A percentile compares a stretch with the other conserved stretches of the same genome.
Conservation (phyloP, 2,888 invertebrate genomes). For the Hecatera dysodea region DNA sequence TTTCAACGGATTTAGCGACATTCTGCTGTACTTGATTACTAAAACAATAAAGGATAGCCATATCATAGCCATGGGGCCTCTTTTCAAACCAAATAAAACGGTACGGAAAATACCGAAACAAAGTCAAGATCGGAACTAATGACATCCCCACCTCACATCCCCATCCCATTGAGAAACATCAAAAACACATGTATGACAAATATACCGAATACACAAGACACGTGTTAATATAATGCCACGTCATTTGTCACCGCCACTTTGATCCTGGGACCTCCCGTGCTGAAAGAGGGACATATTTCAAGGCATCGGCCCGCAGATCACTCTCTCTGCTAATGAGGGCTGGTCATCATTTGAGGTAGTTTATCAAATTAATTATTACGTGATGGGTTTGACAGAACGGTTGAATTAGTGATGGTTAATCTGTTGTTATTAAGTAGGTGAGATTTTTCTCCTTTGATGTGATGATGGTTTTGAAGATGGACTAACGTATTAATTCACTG, state of each 20-base stretch:
- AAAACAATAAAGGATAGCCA: not conserved
- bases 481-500: not conserved
- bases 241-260: conserved; percentile 69
- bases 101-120: conserved; percentile 26
- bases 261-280: conserved; percentile 63
- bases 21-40: not conserved
- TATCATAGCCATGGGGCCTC: too few relatives aligned
- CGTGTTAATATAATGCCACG: conserved; percentile 68
- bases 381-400: conserved; percentile 38
- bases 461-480: not conserved
- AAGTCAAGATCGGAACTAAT: conserved; percentile 27
- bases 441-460: conserved; percentile 35
- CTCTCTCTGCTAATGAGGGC: conserved; percentile 56
- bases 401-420: conserved; percentile 51
- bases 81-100: conserved; percentile 6
- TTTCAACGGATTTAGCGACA: not conserved
- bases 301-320: conserved; percentile 56
- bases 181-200: conserved; percentile 53
- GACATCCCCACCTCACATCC: conserved; percentile 9
- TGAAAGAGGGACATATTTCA: conserved; percentile 51
- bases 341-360: conserved; percentile 31
- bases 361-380: conserved; percentile 58
- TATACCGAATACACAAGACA: conserved; percentile 56
- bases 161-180: conserved; percentile 42
- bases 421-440: conserved; percentile 31